Percentiles rank a stretch among this genome's conserved stretches.
These are phyloP conservation scores for Gobius niger DNA, from an alignment of 2,113 vertebrate genomes.

Conservation along the genomic window DNA sequence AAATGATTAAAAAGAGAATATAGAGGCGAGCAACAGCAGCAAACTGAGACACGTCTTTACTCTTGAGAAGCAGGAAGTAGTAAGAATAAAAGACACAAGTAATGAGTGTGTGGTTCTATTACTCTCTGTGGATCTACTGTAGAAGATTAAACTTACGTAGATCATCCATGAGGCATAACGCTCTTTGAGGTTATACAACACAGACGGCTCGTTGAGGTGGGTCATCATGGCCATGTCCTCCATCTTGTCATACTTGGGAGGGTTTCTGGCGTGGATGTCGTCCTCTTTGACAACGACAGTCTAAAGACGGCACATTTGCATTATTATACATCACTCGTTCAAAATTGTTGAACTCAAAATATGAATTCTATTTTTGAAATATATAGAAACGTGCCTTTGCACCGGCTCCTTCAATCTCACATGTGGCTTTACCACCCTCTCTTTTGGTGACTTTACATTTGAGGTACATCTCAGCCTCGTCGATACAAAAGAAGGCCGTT, in stretches of 20 bases:
- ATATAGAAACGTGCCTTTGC: conserved; percentile 47
- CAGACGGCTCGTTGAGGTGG: conserved; percentile 75
- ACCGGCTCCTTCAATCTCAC: conserved; percentile 19
- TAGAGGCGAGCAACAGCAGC: too few species aligned
- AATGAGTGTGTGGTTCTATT: too few species aligned
- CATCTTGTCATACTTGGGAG: conserved; percentile 80
- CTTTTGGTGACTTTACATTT: conserved; percentile 59
- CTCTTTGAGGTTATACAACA: conserved; percentile 84
- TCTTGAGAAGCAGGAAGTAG: too few species aligned
- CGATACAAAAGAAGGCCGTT: conserved; percentile 52
- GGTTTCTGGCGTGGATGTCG: conserved; percentile 72
- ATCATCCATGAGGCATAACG: conserved; percentile 88
- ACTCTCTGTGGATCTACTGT: too few species aligned
- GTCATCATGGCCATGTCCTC: conserved; percentile 94
- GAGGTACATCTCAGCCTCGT: conserved; percentile 52
- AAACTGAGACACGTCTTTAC: too few species aligned
- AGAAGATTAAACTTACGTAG: conserved; percentile 68
- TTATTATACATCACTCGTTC: too few species aligned
- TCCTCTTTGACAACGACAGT: conserved; percentile 71
- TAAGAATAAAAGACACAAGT: too few species aligned
- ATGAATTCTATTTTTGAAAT: too few species aligned
- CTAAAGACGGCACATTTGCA: background rate
- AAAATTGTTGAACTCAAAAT: too few species aligned
- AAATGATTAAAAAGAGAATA: too few species aligned
- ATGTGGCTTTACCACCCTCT: conserved; percentile 63